phyloP scores from a whole-genome alignment of 2,797 vertebrate genomes.

The Lateolabrax maculatus region DNA sequence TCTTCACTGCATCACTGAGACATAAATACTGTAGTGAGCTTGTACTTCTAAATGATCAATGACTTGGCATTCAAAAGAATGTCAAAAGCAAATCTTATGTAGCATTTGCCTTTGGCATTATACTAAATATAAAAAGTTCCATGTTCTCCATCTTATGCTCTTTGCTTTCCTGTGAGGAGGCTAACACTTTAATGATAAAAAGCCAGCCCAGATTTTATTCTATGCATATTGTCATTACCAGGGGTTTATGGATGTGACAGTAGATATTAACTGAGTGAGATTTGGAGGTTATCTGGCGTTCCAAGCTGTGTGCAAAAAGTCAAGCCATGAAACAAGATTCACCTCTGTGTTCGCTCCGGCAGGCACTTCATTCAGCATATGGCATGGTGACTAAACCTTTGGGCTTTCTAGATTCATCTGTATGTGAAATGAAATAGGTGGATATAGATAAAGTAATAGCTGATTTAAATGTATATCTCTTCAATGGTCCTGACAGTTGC shows the following conservation, averaged over 20 bases:
- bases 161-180: slow-evolving; percentile 25
- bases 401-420: slow-evolving; percentile 51
- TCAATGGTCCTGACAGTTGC: slow-evolving; percentile 51
- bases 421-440: slow-evolving; percentile 55
- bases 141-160: slow-evolving; percentile 21
- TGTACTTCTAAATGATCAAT: slow-evolving; percentile 64
- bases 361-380: slow-evolving; percentile 46
- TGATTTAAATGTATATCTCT: slow-evolving; percentile 69
- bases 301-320: slow-evolving; percentile 69
- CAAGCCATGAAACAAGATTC: slow-evolving; percentile 71
- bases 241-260: slow-evolving; percentile 70
- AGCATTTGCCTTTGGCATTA: slow-evolving; percentile 20
- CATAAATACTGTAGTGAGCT: slow-evolving; percentile 30
- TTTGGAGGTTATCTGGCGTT: slow-evolving; percentile 72
- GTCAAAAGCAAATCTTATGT: not conserved
- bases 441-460: slow-evolving; percentile 39
- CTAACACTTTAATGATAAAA: slow-evolving; percentile 37
- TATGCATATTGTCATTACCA: slow-evolving; percentile 61
- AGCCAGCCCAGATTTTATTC: slow-evolving; percentile 48
- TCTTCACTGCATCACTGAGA: slow-evolving; percentile 39
- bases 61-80: slow-evolving; percentile 12
- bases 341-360: slow-evolving; percentile 34
- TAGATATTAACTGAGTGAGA: slow-evolving; percentile 66
- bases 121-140: not conserved
- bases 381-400: slow-evolving; percentile 61